These are phyloP conservation scores for Eurypyga helias DNA, from an alignment of 2,113 vertebrate genomes.

Conservation along the genomic window DNA sequence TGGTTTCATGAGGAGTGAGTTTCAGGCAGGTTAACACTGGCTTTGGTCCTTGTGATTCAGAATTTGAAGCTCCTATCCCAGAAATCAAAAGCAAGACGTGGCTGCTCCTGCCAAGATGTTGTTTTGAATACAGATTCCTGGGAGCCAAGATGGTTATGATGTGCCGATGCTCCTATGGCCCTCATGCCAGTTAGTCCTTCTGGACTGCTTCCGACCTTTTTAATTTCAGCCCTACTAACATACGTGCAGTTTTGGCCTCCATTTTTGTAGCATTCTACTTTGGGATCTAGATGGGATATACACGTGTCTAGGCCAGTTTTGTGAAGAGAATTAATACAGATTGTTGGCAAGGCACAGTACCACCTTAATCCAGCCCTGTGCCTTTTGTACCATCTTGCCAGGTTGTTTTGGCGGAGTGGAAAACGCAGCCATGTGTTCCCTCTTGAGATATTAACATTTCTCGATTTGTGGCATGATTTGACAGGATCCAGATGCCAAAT, in stretches of 20 bases:
- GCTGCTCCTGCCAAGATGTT: background rate
- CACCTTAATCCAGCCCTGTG: background rate
- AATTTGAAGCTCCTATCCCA: background rate
- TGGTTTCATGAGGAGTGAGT: background rate
- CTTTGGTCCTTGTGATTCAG: background rate
- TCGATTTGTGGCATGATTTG: background rate
- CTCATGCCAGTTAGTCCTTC: background rate
- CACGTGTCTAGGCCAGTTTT: background rate
- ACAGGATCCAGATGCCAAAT: background rate
- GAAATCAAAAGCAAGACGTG: background rate
- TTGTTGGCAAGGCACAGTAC: background rate
- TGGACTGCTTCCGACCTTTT: background rate
- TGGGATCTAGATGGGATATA: background rate
- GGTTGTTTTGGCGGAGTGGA: background rate
- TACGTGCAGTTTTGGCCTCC: accelerated
- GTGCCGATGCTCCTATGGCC: background rate
- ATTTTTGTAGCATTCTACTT: background rate
- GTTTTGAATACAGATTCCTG: background rate
- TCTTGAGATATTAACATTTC: background rate
- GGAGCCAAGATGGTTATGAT: background rate
- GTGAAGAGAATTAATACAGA: accelerated
- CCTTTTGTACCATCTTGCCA: background rate
- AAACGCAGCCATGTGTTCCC: background rate
- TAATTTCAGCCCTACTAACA: background rate
- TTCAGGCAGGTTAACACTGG: background rate